phyloP scores from a whole-genome alignment of 92 coral and sea anemone species.

The Parazoanthus swiftii region DNA sequence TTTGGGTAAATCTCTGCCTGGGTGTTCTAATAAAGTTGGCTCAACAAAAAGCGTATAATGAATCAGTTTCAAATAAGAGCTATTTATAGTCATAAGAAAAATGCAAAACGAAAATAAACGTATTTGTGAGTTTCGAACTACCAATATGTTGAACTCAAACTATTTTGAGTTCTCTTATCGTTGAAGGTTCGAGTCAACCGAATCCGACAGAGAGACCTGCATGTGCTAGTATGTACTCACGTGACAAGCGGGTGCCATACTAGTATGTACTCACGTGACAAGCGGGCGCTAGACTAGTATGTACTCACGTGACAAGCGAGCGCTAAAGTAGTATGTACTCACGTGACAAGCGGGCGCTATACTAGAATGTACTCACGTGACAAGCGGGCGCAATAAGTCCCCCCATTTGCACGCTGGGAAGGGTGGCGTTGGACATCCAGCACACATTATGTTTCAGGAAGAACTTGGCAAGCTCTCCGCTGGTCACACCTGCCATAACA shows the following conservation, averaged over 20 bases:
- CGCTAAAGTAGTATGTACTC: not conserved
- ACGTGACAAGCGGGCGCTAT: constrained; percentile 46
- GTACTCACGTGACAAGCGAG: constrained; percentile 53
- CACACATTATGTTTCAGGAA: constrained; percentile 32
- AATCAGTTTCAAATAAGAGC: too few species aligned
- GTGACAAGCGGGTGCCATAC: constrained; percentile 51
- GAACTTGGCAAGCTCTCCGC: constrained; percentile 34
- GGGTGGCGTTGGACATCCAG: constrained; percentile 48
- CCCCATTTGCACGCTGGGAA: constrained; percentile 47
- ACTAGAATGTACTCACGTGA: not conserved
- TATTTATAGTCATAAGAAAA: too few species aligned
- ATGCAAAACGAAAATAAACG: too few species aligned
- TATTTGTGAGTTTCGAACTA: too few species aligned
- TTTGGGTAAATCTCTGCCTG: too few species aligned
- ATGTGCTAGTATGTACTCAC: constrained; percentile 11
- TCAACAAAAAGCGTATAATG: too few species aligned
- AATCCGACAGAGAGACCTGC: too few species aligned
- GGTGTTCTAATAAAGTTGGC: too few species aligned
- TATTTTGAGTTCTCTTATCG: too few species aligned
- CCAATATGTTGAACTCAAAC: not conserved
- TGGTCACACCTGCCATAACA: constrained; percentile 34
- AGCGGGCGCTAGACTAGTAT: too few species aligned
- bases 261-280: not conserved
- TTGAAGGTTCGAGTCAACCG: too few species aligned
- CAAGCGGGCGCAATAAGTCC: constrained; percentile 53